Evolutionary conservation across 1,140 invertebrate species (phyloP), one percentile per base, ranked within the genome.

Genomic region (Drosophila pandora): DNA sequence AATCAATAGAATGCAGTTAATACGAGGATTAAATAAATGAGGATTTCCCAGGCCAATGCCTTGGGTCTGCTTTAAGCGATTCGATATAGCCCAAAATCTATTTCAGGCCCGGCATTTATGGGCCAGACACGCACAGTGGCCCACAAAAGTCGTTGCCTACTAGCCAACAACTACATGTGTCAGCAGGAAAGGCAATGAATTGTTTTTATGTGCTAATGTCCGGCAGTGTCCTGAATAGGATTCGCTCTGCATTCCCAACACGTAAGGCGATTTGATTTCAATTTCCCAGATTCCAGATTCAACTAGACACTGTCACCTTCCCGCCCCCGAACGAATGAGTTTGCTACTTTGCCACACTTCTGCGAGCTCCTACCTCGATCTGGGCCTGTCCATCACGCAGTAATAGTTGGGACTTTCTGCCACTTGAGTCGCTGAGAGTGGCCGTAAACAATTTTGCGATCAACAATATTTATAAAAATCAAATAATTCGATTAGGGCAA

Each of bases 191-290:
- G 62, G 63, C 64, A 81, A 87, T 81, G 81, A 87, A 87, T 87
- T 88, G 79, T 88, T 79, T 87, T 87, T 88, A 87, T 87, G 83
- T 88, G 83, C 83, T 87, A 88, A 88, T 88, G 74, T 59, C 61
- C 60, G 50, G 50, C 50, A 50, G 48, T 49, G 48, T 52, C 49
- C 47, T 49, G 22, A 37, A 43, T 41, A 30, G 17, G 54, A 58
- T 58, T 37, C 59, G 62, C 63, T 77, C 83, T 80, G 77, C 74
- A 90, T 90, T 77, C 88, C 13, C 41, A 73, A 78, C 88, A 90
- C 88, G 88, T 90, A 90, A 90, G 79, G 60, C 80, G 88, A 90
- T 90, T 90, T 90, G 88, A 90, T 90, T 90, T 90, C 88, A 90
- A 90, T 90, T 90, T 90, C 79, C 79, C 82, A 88, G 87, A 90